Evolutionary conservation across 2,797 vertebrate species (phyloP).

Genomic region (Distichodus sexfasciatus): DNA sequence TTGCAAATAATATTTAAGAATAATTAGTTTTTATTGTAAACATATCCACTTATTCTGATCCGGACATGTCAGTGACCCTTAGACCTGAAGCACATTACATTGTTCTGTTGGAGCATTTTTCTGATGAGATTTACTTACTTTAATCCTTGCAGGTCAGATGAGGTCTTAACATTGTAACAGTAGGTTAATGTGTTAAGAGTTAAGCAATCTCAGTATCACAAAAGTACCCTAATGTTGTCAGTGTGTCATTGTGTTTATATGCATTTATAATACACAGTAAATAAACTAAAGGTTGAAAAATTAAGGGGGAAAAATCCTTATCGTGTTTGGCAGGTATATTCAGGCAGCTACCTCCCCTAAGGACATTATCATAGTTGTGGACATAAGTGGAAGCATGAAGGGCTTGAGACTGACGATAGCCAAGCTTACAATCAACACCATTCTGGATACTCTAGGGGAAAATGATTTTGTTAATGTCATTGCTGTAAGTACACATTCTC

Average conservation of each 20-base stretch:
- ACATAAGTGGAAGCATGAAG: slow-evolving; percentile 96
- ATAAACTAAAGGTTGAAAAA: background rate
- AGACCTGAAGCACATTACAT: slow-evolving; percentile 12
- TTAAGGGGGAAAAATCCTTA: too few relatives aligned
- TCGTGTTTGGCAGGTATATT: slow-evolving; percentile 81
- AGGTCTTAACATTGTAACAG: background rate
- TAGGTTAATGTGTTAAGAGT: slow-evolving; percentile 16
- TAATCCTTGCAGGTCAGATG: slow-evolving; percentile 9
- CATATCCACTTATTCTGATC: slow-evolving; percentile 33
- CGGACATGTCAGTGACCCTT: background rate
- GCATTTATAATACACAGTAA: background rate
- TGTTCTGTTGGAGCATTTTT: slow-evolving; percentile 25
- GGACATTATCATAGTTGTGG: slow-evolving; percentile 90
- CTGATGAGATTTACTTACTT: slow-evolving; percentile 29
- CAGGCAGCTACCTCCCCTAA: slow-evolving; percentile 95
- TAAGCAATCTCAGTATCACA: background rate
- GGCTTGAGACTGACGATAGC: slow-evolving; percentile 90
- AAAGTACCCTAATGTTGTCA: background rate
- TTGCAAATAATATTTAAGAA: too few relatives aligned
- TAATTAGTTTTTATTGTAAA: too few relatives aligned
- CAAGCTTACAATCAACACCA: slow-evolving; percentile 90
- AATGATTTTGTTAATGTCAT: slow-evolving; percentile 97
- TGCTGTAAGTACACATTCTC: slow-evolving; percentile 74
- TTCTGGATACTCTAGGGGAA: slow-evolving; percentile 91
- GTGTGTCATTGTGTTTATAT: background rate